phyloP scores from a whole-genome alignment of 2,113 vertebrate species.

The Forbesichthys agassizii region DNA sequence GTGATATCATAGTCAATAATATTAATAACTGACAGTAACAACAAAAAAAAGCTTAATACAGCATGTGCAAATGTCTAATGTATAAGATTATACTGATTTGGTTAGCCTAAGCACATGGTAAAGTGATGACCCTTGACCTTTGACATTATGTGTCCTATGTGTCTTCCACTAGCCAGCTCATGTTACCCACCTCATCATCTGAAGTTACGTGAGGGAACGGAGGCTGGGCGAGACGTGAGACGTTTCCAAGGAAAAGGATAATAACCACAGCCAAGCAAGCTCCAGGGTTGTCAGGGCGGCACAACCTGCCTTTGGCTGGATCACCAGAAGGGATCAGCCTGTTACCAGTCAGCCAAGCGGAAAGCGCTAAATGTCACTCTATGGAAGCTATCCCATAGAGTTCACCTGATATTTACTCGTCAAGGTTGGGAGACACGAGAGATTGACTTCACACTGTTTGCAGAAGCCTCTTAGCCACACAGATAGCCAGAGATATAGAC shows the following conservation, averaged over 20 bases:
- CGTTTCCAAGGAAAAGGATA: slow-evolving; percentile 66
- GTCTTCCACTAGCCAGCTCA: slow-evolving; percentile 53
- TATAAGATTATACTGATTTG: too few species aligned
- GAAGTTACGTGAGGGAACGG: slow-evolving; percentile 62
- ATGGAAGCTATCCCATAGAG: slow-evolving; percentile 61
- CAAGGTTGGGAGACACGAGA: slow-evolving; percentile 45
- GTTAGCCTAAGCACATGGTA: slow-evolving; percentile 29
- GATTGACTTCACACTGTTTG: slow-evolving; percentile 15
- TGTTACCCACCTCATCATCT: slow-evolving; percentile 53
- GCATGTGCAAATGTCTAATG: too few species aligned
- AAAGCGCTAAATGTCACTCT: slow-evolving; percentile 54
- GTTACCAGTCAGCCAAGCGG: slow-evolving; percentile 27
- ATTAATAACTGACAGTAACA: too few species aligned
- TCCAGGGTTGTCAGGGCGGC: slow-evolving; percentile 49
- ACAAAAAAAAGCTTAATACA: too few species aligned
- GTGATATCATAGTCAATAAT: too few species aligned
- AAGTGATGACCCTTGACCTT: slow-evolving; percentile 41
- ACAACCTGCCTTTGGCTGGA: slow-evolving; percentile 50
- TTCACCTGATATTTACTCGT: slow-evolving; percentile 41
- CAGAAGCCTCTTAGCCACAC: slow-evolving; percentile 7
- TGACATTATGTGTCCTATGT: slow-evolving; percentile 38
- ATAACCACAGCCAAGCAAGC: slow-evolving; percentile 61
- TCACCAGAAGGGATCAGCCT: slow-evolving; percentile 65
- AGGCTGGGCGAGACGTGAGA: slow-evolving; percentile 62
- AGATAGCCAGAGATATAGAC: neutral